Conservation (phyloP, 2,888 invertebrate species). For the Plagodis dolabraria region DNA sequence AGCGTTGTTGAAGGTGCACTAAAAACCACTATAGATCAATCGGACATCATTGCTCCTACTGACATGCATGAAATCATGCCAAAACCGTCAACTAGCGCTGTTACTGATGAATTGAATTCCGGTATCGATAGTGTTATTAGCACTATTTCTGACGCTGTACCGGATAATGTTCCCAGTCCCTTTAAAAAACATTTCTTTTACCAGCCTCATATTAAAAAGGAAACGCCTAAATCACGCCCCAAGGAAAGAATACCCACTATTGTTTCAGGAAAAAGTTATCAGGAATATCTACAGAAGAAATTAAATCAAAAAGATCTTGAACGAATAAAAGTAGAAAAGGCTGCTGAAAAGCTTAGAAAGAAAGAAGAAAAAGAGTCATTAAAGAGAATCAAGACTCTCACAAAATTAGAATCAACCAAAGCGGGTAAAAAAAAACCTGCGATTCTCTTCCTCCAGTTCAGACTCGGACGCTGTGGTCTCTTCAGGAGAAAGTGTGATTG, state of each 20-base stretch:
- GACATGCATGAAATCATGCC: too few species aligned
- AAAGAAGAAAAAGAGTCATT: constrained; percentile 32
- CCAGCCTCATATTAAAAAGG: constrained; percentile 4
- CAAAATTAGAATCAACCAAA: constrained; percentile 7
- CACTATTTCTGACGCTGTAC: too few species aligned
- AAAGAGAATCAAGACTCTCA: constrained; percentile 27
- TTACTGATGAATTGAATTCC: too few species aligned
- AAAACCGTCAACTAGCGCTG: too few species aligned
- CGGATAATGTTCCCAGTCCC: constrained; percentile 17
- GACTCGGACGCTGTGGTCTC: constrained; percentile 32
- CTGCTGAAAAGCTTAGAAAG: constrained; percentile 31
- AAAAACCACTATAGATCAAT: too few species aligned
- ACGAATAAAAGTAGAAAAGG: constrained; percentile 31
- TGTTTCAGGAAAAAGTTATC: constrained; percentile 23
- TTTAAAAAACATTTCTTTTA: constrained; percentile 23
- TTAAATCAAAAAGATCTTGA: constrained; percentile 32
- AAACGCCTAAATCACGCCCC: neutral
- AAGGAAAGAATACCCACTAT: constrained; percentile 32
- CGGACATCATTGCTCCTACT: too few species aligned
- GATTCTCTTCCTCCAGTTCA: constrained; percentile 31
- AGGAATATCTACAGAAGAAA: constrained; percentile 32
- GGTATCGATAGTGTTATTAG: too few species aligned
- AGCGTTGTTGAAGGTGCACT: too few species aligned
- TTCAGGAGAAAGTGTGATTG: constrained; percentile 33
- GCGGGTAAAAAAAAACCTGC: constrained; percentile 29